A percentile compares a stretch with the other conserved stretches of the same genome.
Evolutionary conservation across 1,140 invertebrate species (phyloP).

Genomic region (Lerema accius): DNA sequence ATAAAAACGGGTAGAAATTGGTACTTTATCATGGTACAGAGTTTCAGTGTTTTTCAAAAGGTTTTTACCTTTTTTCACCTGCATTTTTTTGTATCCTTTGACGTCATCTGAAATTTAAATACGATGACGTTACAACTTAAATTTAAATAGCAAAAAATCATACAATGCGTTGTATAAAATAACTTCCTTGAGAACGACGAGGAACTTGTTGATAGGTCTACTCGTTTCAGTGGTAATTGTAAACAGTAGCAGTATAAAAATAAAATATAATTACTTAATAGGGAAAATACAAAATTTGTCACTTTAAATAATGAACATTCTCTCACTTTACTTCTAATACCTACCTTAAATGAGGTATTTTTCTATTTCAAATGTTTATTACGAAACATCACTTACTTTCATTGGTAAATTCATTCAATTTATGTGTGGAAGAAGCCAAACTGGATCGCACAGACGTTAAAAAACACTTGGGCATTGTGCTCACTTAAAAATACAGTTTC

Average conservation of each 20-base stretch:
- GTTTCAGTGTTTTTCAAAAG: conserved; percentile 68
- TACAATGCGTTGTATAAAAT: neutral
- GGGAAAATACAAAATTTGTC: no score
- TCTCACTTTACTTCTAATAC: no score
- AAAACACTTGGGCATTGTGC: conserved; percentile 67
- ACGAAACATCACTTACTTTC: conserved; percentile 51
- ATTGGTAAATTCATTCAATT: conserved; percentile 48
- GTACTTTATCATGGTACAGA: conserved; percentile 72
- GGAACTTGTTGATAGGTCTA: no score
- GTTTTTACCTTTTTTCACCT: conserved; percentile 57
- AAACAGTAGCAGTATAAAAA: no score
- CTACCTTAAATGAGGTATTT: no score
- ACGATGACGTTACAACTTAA: no score
- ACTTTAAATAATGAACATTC: no score
- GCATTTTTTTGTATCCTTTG: conserved; percentile 48
- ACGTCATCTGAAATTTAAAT: conserved; percentile 46
- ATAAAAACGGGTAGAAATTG: conserved; percentile 71
- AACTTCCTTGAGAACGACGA: conserved; percentile 11
- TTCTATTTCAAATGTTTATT: no score
- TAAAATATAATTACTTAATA: no score
- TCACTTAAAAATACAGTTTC: conserved; percentile 26
- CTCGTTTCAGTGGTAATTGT: no score
- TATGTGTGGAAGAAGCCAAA: conserved; percentile 55
- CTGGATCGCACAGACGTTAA: conserved; percentile 54
- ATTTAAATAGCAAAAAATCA: neutral